Base-by-base conservation (phyloP, 2,797 vertebrate species). In the Heterohyrax brucei region DNA sequence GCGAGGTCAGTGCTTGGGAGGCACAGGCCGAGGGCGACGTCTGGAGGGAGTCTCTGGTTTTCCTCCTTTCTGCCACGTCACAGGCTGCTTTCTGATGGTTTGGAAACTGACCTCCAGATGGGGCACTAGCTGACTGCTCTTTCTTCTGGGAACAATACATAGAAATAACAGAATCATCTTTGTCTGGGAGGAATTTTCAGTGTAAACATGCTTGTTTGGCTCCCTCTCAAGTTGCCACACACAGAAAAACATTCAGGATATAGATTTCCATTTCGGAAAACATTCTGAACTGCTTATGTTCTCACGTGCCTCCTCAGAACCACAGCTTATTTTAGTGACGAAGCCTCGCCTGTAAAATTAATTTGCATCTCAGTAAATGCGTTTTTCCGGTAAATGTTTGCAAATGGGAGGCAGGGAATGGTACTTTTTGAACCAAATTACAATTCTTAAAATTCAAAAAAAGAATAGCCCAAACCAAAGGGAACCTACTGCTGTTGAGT, bases 201-300 rank as follows among this genome's bases (percentile, higher is more conserved):
- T 61, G 21, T 62, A 28, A 64, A 72, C 33, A 9, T 62, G 28
- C 75, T 88, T 95, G 33, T 30, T 62, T 56, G 18, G 14, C 48
- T 66, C 91, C 81, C 24, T 89, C 46, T 78, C 19, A 28, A 85
- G 64, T 59, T 76, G 64, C 39, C 30, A 76, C 13, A 62, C 39
- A 24, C 53, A 86, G 79, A 50, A 13, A 87, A 53, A 62, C 5
- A 89, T 66, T 83, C 62, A 82, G 64, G 79, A 79, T 50, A 66
- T 3, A 28, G 61, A 12, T 59, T 95, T 86, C 85, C 76, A 26
- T 64, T 92, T 44, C 64, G 92, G 48, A 92, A 96, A 90, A 78
- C 79, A 81, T 66, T 59, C 48, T 78, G 76, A 80, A 48, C 73
- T 82, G 18, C 21, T 61, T 68, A 5, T 70, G 19, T 64, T 50